Evolutionary conservation across 2,888 invertebrate genomes (phyloP), one percentile per base, ranked within the genome.

Genomic region (Cheilosia impressa): DNA sequence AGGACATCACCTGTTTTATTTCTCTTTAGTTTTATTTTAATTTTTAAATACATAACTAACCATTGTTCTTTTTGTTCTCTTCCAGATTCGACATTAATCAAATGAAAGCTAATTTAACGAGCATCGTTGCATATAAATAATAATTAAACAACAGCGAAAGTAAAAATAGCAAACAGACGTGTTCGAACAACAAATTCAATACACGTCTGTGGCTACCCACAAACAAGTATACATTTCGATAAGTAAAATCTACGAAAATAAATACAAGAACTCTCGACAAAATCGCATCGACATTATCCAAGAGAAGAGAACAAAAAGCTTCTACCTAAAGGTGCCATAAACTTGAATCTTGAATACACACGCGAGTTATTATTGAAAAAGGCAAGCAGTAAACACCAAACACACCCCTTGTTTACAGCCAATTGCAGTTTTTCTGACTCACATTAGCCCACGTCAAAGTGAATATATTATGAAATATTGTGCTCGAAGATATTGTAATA

Each of bases 351-450:
- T 41, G 17, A 43, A 60, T 76, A 68, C 38, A 47, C 41, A 62
- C 34, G 45, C 57, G 34, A 45, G 9, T 38, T 13, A 38, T 38
- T 38, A 38, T 38, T 38, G 38, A 10, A 38, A 38, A 27, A 38
- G 13, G 58, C 15, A 65, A 55, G n/a, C 43, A 43, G 17, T 9
- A 34, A 34, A 76, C 27, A 60, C 17, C 47, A 43, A 87, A 73
- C 82, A 87, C 82, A 87, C 87, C 82, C 87, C 58, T 60, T 85
- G 27, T 34, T 58, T n/a, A 43, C 13, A 62, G 52, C 62, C 76
- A 73, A 73, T 65, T 73, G 65, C 82, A 87, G 43, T 47, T 72
- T 60, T 66, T 69, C 38, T 38, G 38, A 47, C 71, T 71, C 65
- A 60, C 10, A 27, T 27, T 55, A n/a, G 58, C 43, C 52, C 38